Conservation (phyloP, 2,888 invertebrate species). For the Octonoba sinensis region DNA sequence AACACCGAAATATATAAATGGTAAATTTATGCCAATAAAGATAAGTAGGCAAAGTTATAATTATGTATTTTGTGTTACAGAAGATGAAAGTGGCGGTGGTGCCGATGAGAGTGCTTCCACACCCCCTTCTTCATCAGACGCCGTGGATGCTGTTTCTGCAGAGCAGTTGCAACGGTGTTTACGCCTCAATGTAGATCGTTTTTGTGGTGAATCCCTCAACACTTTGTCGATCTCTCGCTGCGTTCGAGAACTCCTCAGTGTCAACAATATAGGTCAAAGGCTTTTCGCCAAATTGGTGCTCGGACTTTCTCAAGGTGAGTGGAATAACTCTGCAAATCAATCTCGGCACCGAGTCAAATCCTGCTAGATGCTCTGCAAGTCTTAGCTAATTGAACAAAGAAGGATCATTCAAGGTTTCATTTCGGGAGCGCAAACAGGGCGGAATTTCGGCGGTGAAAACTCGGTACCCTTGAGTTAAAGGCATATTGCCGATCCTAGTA, state of each 20-base stretch:
- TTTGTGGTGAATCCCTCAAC: conserved; percentile 87
- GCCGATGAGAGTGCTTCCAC: conserved; percentile 21
- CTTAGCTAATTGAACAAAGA: too few species aligned
- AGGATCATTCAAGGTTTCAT: too few species aligned
- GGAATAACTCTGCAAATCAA: background rate
- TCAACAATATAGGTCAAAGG: conserved; percentile 98
- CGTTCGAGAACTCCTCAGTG: conserved; percentile 92
- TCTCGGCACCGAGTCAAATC: too few species aligned
- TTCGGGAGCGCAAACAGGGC: too few species aligned
- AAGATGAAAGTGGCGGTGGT: conserved; percentile 46
- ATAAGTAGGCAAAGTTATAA: too few species aligned
- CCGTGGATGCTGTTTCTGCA: conserved; percentile 74
- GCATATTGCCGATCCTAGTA: too few species aligned
- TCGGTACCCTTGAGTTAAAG: too few species aligned
- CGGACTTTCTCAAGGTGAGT: conserved; percentile 86
- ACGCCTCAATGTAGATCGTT: conserved; percentile 88
- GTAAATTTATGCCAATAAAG: too few species aligned
- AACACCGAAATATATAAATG: too few species aligned
- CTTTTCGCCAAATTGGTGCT: conserved; percentile 98
- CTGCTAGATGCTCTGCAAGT: too few species aligned
- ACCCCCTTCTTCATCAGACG: conserved; percentile 24
- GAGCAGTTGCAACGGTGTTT: conserved; percentile 92
- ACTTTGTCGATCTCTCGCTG: conserved; percentile 91
- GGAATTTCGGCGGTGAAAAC: too few species aligned
- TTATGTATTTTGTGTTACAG: conserved; percentile 4